Evolutionary conservation across 2,797 vertebrate genomes (phyloP).

Genomic region (Astyanax mexicanus): DNA sequence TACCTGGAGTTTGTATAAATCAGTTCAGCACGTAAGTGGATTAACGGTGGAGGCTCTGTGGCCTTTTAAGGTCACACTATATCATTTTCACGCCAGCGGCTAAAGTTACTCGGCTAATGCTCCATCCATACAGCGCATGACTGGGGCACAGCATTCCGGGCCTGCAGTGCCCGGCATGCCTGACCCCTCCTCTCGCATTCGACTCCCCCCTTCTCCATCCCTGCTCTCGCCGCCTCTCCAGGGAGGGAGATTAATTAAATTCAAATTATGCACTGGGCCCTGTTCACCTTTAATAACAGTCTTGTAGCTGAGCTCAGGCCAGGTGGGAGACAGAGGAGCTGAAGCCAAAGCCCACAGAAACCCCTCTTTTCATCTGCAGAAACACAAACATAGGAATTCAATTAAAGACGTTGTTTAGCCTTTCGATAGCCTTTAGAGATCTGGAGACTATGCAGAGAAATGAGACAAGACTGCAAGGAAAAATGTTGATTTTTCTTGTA

Average conservation of each 20-base stretch:
- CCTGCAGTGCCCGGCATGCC: constrained; percentile 41
- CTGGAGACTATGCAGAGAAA: background rate
- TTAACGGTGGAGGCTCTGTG: constrained; percentile 37
- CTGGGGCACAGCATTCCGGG: constrained; percentile 42
- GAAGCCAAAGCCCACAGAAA: background rate
- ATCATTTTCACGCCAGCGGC: constrained; percentile 48
- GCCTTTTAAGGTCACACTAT: constrained; percentile 58
- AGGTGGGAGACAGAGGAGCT: constrained; percentile 11
- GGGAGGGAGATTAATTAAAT: constrained; percentile 42
- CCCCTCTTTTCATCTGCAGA: background rate
- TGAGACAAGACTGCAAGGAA: background rate
- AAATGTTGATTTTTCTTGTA: background rate
- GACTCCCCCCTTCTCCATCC: background rate
- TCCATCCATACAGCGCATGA: constrained; percentile 46
- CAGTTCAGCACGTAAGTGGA: constrained; percentile 42
- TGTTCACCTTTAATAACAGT: constrained; percentile 35
- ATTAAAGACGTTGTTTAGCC: background rate
- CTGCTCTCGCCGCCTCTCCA: constrained; percentile 4
- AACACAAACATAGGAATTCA: constrained; percentile 22
- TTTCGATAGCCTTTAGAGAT: constrained; percentile 1
- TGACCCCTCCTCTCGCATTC: constrained; percentile 9
- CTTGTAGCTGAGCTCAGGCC: constrained; percentile 16
- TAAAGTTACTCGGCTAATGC: constrained; percentile 55
- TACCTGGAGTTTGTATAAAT: constrained; percentile 48
- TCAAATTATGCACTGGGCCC: constrained; percentile 30